Evolutionary conservation across 2,797 vertebrate genomes (phyloP).

Genomic region (Chaunax sp.): DNA sequence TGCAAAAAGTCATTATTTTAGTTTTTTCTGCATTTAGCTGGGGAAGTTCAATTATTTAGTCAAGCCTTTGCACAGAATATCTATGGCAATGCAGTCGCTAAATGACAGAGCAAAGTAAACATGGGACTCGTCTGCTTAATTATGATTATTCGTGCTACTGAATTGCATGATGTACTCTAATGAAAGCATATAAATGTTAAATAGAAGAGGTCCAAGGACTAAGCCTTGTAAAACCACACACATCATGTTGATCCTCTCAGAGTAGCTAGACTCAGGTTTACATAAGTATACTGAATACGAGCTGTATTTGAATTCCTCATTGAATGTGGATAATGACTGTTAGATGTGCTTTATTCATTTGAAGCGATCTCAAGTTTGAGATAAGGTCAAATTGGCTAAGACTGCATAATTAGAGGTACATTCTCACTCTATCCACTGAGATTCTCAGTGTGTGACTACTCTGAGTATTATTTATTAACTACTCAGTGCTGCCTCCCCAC

Average conservation of each 20-base stretch:
- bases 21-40: background rate
- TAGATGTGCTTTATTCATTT: conserved; percentile 1
- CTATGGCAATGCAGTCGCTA: background rate
- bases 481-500: conserved; percentile 5
- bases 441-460: conserved; percentile 32
- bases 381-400: conserved; percentile 24
- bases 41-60: background rate
- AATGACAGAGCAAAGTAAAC: background rate
- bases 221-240: background rate
- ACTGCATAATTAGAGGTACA: conserved; percentile 31
- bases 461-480: conserved; percentile 6
- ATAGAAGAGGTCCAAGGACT: background rate
- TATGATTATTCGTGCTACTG: background rate
- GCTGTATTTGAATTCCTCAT: background rate
- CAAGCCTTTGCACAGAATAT: background rate
- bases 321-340: conserved; percentile 8
- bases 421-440: conserved; percentile 14
- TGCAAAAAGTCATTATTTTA: background rate
- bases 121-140: background rate
- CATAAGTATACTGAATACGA: background rate
- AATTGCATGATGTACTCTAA: too few relatives aligned
- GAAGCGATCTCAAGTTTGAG: conserved; percentile 4
- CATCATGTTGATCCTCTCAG: too few relatives aligned
- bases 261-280: too few relatives aligned
- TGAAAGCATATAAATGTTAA: background rate